phyloP scores from a whole-genome alignment of 2,113 vertebrate genomes.

The Oncorhynchus keta region DNA sequence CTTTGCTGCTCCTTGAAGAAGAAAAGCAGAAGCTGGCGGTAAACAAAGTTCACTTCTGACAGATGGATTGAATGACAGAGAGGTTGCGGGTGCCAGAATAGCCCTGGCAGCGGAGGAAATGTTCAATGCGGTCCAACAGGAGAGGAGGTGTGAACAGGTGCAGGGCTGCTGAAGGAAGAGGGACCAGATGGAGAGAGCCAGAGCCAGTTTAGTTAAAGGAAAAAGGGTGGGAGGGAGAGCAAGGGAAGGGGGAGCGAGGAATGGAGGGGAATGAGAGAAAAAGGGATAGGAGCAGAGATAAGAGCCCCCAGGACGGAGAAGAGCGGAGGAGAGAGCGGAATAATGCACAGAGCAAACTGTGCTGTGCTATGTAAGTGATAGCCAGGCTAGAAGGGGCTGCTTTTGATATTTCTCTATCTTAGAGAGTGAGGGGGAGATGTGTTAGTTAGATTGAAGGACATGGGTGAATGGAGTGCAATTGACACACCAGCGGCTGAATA shows the following conservation, averaged over 20 bases:
- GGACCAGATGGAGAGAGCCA: conserved; percentile 99
- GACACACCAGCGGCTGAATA: conserved; percentile 58
- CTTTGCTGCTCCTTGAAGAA: conserved; percentile 95
- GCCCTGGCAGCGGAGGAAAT: conserved; percentile 98
- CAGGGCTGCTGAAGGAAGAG: conserved; percentile 99
- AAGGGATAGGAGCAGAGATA: conserved; percentile 58
- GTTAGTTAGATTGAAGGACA: conserved; percentile 32
- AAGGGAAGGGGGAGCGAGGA: conserved; percentile 48
- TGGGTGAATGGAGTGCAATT: conserved; percentile 41
- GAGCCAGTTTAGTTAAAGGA: conserved; percentile 99
- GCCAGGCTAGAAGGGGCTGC: not conserved
- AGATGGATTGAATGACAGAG: conserved; percentile 99
- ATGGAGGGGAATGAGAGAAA: conserved; percentile 42
- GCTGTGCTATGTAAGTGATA: not conserved
- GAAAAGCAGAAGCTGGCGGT: conserved; percentile 98
- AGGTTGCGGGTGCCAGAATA: conserved; percentile 98
- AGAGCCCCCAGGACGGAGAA: conserved; percentile 51
- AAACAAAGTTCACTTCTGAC: conserved; percentile 99
- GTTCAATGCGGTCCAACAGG: conserved; percentile 99
- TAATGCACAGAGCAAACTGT: conserved; percentile 13
- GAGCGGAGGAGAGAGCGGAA: conserved; percentile 20
- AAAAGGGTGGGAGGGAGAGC: conserved; percentile 75
- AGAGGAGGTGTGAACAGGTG: conserved; percentile 99
- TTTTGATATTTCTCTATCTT: conserved; percentile 41
- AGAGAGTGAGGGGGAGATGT: conserved; percentile 30